Evolutionary conservation across 2,888 invertebrate species (phyloP).

Genomic region (Opisthograptis luteolata): DNA sequence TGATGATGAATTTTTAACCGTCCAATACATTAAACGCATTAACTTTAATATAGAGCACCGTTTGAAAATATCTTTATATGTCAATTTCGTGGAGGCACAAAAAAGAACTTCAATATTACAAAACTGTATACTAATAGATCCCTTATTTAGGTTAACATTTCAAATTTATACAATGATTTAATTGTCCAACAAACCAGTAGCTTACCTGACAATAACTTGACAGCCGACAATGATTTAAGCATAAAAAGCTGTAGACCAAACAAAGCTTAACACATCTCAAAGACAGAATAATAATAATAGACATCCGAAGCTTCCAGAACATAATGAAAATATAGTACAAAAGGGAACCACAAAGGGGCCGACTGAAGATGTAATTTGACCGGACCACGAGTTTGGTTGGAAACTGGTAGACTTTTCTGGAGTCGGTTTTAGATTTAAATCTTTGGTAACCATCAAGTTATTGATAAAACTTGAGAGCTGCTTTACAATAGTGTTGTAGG

Average conservation of each 20-base stretch:
- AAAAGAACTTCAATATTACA: too few relatives aligned
- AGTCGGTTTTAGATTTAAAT: neutral
- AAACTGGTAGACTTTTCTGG: neutral
- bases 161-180: too few relatives aligned
- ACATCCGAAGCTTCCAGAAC: conserved; percentile 34
- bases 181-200: conserved; percentile 2
- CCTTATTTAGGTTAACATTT: too few relatives aligned
- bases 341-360: conserved; percentile 46
- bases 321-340: conserved; percentile 61
- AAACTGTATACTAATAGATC: too few relatives aligned
- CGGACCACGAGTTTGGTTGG: conserved; percentile 28
- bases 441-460: neutral
- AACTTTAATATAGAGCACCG: too few relatives aligned
- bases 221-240: conserved; percentile 43
- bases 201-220: conserved; percentile 1
- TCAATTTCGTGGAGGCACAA: too few relatives aligned
- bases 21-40: too few relatives aligned
- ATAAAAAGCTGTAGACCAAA: conserved; percentile 49
- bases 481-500: too few relatives aligned
- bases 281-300: conserved; percentile 75
- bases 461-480: too few relatives aligned
- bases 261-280: conserved; percentile 64
- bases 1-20: too few relatives aligned
- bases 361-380: conserved; percentile 59
- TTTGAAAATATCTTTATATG: too few relatives aligned